These are phyloP conservation scores for Diogma glabrata DNA, from an alignment of 2,888 invertebrate species.

Conservation along the genomic window DNA sequence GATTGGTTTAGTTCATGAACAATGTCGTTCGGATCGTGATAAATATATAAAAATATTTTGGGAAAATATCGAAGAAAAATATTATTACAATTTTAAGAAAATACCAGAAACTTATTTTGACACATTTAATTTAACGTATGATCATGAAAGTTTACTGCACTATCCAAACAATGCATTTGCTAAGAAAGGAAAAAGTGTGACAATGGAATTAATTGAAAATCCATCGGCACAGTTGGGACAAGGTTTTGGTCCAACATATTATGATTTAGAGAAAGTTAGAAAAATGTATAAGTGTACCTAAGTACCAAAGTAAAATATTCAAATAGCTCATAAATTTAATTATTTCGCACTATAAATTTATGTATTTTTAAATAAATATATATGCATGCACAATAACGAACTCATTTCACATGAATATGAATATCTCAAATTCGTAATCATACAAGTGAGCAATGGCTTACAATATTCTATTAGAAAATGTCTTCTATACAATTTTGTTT, in stretches of 20 bases:
- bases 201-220: conserved; percentile 17
- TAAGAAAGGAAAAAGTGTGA: conserved; percentile 16
- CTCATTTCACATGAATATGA: no score
- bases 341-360: no score
- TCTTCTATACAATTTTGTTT: no score
- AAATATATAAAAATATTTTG: conserved; percentile 29
- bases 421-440: no score
- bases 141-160: conserved; percentile 21
- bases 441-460: no score
- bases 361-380: no score
- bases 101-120: conserved; percentile 20
- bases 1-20: conserved; percentile 32
- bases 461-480: no score
- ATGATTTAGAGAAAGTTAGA: conserved; percentile 29
- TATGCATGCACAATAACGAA: no score
- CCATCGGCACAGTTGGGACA: conserved; percentile 28
- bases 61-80: conserved; percentile 22
- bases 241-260: conserved; percentile 25
- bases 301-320: no score
- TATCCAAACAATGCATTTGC: conserved; percentile 19
- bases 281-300: conserved; percentile 29
- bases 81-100: conserved; percentile 26
- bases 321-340: no score
- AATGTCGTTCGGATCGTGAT: conserved; percentile 32
- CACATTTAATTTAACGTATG: conserved; percentile 19